Evolutionary conservation across 2,797 vertebrate species (phyloP).

Genomic region (Cryptoblepharus egeriae): DNA sequence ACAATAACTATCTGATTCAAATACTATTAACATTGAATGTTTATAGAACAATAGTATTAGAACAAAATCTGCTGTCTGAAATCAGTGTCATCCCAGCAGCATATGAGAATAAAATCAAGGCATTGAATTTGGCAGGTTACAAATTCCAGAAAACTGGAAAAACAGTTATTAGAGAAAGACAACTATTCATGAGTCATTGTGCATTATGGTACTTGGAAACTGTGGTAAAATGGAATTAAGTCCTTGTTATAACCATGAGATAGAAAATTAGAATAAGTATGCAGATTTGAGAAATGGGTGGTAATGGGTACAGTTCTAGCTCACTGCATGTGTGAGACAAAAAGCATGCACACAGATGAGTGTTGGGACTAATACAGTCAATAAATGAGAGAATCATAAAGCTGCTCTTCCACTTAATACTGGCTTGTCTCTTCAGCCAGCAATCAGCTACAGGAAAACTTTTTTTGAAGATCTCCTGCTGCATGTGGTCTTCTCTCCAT

Average conservation of each 20-base stretch:
- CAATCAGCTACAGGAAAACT: background rate
- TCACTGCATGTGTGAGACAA: too few species aligned
- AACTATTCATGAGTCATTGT: background rate
- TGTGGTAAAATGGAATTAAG: constrained; percentile 38
- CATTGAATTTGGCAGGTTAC: background rate
- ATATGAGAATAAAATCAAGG: background rate
- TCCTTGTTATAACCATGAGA: constrained; percentile 23
- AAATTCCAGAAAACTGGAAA: background rate
- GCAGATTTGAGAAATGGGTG: constrained; percentile 48
- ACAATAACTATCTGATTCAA: constrained; percentile 5
- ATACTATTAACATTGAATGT: constrained; percentile 15
- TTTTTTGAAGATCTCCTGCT: background rate
- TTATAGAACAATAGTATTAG: background rate
- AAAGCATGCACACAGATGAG: background rate
- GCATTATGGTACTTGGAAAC: constrained; percentile 47
- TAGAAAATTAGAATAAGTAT: constrained; percentile 21
- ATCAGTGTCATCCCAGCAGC: background rate
- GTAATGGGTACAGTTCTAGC: background rate
- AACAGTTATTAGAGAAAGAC: background rate
- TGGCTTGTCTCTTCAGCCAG: background rate
- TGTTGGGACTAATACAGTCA: background rate
- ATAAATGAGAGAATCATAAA: background rate
- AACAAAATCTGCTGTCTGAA: background rate
- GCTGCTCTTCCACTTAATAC: background rate
- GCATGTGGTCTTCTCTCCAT: background rate